Evolutionary conservation across 2,888 invertebrate species (phyloP).

Genomic region (Mimachlamys varia): DNA sequence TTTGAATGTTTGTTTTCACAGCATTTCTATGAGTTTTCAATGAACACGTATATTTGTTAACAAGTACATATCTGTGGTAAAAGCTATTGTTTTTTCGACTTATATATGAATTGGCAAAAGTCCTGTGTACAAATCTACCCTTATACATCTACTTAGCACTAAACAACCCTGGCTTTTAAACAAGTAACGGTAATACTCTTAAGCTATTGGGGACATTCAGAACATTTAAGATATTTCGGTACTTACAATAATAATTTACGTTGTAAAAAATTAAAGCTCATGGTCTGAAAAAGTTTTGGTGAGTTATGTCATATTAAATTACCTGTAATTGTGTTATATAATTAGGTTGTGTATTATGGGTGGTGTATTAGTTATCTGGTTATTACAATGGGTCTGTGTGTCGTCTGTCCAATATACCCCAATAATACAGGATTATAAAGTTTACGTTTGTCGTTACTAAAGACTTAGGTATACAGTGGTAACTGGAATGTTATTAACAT

Average conservation of each 20-base stretch:
- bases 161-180: not conserved
- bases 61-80: not conserved
- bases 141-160: not conserved
- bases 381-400: not conserved
- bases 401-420: not conserved
- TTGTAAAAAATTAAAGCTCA: not conserved
- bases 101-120: not conserved
- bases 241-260: not conserved
- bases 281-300: not conserved
- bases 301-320: not conserved
- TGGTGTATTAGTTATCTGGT: not conserved
- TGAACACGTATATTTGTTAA: not conserved
- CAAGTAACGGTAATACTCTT: not conserved
- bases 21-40: not conserved
- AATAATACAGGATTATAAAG: not conserved
- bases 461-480: not conserved
- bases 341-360: not conserved
- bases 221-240: constrained; percentile 1
- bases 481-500: not conserved
- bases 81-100: not conserved
- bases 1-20: constrained; percentile 22
- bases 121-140: not conserved
- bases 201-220: not conserved
- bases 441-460: not conserved
- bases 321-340: not conserved